phyloP scores from a whole-genome alignment of 1,140 invertebrate genomes.

The Eriosoma lanigerum region DNA sequence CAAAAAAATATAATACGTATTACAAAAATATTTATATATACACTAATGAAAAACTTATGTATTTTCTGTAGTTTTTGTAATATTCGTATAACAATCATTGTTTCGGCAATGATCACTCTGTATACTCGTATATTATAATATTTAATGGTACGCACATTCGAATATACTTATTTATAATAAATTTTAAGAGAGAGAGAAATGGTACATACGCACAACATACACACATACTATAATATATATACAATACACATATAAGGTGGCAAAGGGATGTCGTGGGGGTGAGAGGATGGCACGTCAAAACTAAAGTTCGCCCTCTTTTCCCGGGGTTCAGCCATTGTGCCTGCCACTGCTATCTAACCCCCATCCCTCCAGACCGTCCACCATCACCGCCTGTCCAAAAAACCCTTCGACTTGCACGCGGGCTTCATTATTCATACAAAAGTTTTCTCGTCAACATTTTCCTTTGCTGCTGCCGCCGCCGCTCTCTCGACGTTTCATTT shows the following conservation, averaged over 20 bases:
- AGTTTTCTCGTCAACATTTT: conserved; percentile 51
- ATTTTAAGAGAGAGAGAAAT: conserved; percentile 24
- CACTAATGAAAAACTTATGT: too few species aligned
- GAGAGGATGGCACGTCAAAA: conserved; percentile 41
- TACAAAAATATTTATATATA: too few species aligned
- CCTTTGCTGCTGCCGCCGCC: conserved; percentile 27
- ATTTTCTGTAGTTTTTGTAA: too few species aligned
- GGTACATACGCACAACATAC: not conserved
- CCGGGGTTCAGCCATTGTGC: conserved; percentile 48
- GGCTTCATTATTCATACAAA: conserved; percentile 52
- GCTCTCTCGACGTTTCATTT: conserved; percentile 31
- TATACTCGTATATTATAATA: too few species aligned
- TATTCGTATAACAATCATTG: too few species aligned
- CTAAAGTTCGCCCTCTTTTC: conserved; percentile 52
- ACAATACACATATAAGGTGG: not conserved
- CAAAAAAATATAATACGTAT: too few species aligned
- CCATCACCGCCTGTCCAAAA: conserved; percentile 29
- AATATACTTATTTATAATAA: not conserved
- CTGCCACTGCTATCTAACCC: conserved; percentile 27
- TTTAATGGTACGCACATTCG: not conserved
- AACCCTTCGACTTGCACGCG: conserved; percentile 45
- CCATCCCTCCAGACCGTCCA: not conserved
- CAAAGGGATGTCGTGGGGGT: not conserved
- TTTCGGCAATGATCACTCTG: too few species aligned
- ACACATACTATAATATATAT: not conserved